These are phyloP conservation scores for Muntiacus muntjak DNA, from an alignment of 2,113 vertebrate species.

Conservation along the genomic window DNA sequence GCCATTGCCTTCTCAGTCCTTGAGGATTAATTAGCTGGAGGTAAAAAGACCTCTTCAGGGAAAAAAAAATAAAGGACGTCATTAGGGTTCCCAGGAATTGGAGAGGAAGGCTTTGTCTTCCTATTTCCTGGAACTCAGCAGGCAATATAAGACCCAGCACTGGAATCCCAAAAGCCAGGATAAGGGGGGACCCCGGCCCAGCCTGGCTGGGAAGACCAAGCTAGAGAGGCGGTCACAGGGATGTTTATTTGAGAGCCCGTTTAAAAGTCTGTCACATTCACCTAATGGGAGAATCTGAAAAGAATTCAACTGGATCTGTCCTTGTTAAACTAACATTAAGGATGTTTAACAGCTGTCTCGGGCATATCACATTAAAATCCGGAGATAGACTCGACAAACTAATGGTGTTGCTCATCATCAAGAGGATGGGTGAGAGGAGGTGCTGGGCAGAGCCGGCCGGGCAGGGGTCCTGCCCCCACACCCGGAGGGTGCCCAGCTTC, in stretches of 20 bases:
- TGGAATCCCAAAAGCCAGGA: background rate
- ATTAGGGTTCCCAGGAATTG: background rate
- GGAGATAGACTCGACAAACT: constrained; percentile 14
- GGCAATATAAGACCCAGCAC: background rate
- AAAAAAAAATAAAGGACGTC: no score
- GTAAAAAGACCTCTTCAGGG: background rate
- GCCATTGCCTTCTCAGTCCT: background rate
- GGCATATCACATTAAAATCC: constrained; percentile 55
- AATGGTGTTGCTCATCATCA: constrained; percentile 61
- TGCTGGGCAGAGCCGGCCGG: background rate
- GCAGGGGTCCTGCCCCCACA: fast-evolving
- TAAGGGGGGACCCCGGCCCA: background rate
- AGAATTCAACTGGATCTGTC: constrained; percentile 67
- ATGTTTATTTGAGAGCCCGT: constrained; percentile 62
- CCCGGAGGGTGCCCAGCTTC: background rate
- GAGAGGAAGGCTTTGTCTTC: background rate
- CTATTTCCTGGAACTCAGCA: fast-evolving
- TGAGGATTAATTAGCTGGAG: background rate
- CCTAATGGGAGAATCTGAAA: constrained; percentile 77
- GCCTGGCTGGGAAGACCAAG: background rate
- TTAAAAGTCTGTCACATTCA: constrained; percentile 66
- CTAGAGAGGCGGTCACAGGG: constrained; percentile 21
- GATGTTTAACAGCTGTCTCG: constrained; percentile 67
- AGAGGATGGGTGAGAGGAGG: constrained; percentile 13
- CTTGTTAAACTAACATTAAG: constrained; percentile 75